Base-by-base conservation (phyloP, 2,888 invertebrate species). In the Stenoptilia bipunctidactyla region DNA sequence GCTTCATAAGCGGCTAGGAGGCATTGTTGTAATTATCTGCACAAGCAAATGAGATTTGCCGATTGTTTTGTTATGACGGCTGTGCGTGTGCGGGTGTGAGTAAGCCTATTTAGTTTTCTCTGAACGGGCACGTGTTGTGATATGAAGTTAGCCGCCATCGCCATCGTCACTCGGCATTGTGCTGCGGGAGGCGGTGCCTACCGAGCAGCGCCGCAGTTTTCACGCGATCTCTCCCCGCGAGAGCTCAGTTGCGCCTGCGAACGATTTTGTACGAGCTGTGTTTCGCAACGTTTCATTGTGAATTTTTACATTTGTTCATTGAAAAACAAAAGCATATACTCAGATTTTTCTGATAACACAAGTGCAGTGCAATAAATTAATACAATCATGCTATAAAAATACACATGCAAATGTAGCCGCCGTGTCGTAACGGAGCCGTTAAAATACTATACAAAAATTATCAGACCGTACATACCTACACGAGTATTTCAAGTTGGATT, bases 211-310 rank as follows among this genome's bases (percentile, higher is more conserved):
- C 51, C 67, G 59, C 58, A 71, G 71, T 77, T 79, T 80, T 73
- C 80, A 77, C 73, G 77, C 79, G 80, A 82, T 82, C 80, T 83
- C 82, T 74, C 80, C 58, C 54, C 62, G 58, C 71, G 74, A 79
- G 77, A 77, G 62, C 77, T 79, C 63, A 14, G 61, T 45, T 61
- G 70, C 70, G 74, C 56, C 52, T 65, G 73, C 70, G 30, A 20
- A 71, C 58, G 53, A 54, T 65, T 57, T 56, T 51, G n/a, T n/a
- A n/a, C n/a, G n/a, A n/a, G n/a, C n/a, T n/a, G n/a, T n/a, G n/a
- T n/a, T n/a, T n/a, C n/a, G 55, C 30, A 30, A n/a, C 30, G 30
- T n/a, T n/a, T 10, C 10, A n/a, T 30, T 30, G 9, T 12, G n/a
- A 4, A 30, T 30, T 30, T 30, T 30, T 30, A n/a, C 30, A 30